Evolutionary conservation across 2,888 invertebrate genomes (phyloP).

Genomic region (Tenodera sinensis): DNA sequence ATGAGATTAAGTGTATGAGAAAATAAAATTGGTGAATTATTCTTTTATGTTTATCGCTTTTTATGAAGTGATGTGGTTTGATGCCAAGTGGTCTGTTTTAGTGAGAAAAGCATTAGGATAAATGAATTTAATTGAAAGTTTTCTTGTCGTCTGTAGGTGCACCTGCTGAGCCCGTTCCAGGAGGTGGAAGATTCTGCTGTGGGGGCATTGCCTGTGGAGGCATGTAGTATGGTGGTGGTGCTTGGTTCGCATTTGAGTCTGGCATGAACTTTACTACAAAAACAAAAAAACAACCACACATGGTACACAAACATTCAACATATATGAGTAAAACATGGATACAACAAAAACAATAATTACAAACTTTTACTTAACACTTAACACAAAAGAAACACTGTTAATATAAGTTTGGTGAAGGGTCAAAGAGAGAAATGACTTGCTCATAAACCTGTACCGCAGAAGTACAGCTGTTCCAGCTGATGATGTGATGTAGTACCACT

Average conservation of each 20-base stretch:
- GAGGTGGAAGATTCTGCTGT: not conserved
- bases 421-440: not conserved
- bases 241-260: not conserved
- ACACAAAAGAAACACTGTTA: not conserved
- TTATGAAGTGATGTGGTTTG: not conserved
- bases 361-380: not conserved
- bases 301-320: not conserved
- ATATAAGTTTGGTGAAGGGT: not conserved
- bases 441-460: no score
- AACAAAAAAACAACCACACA: not conserved
- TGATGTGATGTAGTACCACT: no score
- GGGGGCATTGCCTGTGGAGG: not conserved
- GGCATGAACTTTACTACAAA: slow-evolving; percentile 14
- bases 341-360: not conserved
- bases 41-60: not conserved
- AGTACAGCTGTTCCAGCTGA: no score
- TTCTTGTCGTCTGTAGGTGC: not conserved
- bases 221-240: not conserved
- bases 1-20: not conserved
- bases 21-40: not conserved
- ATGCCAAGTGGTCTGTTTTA: not conserved
- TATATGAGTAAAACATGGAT: not conserved
- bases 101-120: not conserved
- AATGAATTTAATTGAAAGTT: not conserved
- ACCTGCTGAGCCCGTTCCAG: not conserved